These are phyloP conservation scores for Phasianus colchicus DNA, from an alignment of 2,113 vertebrate genomes.

Conservation along the genomic window DNA sequence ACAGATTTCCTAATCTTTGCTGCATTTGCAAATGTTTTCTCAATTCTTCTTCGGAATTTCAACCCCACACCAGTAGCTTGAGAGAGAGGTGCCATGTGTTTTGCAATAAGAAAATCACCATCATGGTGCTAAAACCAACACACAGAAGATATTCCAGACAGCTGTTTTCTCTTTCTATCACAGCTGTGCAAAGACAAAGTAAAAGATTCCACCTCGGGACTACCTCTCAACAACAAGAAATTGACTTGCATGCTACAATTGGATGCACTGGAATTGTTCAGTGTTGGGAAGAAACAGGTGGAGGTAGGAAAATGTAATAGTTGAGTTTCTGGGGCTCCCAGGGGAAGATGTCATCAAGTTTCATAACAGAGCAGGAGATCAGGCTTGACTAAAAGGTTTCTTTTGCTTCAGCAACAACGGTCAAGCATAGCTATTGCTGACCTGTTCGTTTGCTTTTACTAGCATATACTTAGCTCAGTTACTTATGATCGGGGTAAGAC, in stretches of 20 bases:
- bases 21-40: background rate
- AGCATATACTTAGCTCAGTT: background rate
- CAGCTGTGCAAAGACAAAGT: background rate
- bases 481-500: background rate
- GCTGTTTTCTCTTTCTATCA: background rate
- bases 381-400: background rate
- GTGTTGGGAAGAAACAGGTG: background rate
- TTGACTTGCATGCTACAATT: background rate
- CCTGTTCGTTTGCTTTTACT: background rate
- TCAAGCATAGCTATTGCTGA: fast-evolving
- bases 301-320: background rate
- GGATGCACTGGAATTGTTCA: fast-evolving
- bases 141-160: background rate
- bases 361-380: background rate
- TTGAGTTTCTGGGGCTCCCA: background rate
- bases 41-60: background rate
- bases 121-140: background rate
- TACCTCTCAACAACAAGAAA: background rate
- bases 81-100: background rate
- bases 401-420: background rate
- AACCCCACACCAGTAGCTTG: background rate
- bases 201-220: fast-evolving
- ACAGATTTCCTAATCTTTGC: background rate
- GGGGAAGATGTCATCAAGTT: background rate
- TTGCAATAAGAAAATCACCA: background rate